Conservation (phyloP, 2,113 vertebrate species). For the Hydropotes inermis region DNA sequence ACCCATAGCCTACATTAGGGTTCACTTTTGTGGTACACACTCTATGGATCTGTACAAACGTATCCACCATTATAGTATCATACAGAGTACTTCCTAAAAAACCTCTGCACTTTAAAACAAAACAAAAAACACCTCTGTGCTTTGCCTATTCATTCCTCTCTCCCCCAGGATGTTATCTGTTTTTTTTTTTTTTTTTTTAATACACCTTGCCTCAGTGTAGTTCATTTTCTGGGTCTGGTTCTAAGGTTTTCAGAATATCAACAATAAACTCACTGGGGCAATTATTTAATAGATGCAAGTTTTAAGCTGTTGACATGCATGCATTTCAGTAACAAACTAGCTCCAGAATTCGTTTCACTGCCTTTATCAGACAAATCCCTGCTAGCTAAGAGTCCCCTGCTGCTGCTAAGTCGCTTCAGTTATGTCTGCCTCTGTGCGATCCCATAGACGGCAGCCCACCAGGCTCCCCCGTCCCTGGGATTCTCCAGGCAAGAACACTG, state of each 20-base stretch:
- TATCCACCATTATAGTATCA: not conserved
- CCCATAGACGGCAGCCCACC: no score
- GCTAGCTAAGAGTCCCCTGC: not conserved
- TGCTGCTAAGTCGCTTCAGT: no score
- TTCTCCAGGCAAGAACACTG: no score
- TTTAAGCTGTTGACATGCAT: not conserved
- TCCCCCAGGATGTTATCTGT: not conserved
- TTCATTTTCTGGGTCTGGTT: not conserved
- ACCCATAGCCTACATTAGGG: not conserved
- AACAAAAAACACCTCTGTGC: not conserved
- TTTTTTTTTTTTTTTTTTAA: not conserved
- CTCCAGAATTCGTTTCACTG: not conserved
- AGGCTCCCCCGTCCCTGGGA: no score
- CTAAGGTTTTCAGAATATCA: not conserved
- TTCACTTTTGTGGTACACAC: not conserved
- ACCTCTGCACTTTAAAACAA: not conserved
- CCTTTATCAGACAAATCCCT: not conserved
- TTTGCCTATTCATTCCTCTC: not conserved
- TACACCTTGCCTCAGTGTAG: not conserved
- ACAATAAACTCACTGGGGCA: not conserved
- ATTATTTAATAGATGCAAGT: not conserved
- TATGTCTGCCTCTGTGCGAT: no score
- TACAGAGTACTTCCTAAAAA: not conserved
- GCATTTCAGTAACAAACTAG: not conserved
- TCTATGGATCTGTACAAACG: not conserved